Conservation (phyloP, 2,797 vertebrate species). For the Catamblyrhynchus diadema region DNA sequence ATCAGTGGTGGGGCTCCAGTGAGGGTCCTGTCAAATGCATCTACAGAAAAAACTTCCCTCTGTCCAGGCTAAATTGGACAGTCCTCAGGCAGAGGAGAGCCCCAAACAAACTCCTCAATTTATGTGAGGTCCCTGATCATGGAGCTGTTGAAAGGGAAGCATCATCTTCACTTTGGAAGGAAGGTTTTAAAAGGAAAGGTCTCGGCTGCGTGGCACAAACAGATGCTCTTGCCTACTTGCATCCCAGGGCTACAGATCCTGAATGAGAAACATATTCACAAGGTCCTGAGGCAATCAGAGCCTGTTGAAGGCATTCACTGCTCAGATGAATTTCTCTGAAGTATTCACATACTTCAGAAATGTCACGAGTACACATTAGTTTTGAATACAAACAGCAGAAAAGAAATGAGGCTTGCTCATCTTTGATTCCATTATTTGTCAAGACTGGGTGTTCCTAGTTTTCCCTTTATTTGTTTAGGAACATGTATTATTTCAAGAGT, state of each 20-base stretch:
- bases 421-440: not conserved
- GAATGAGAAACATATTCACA: not conserved
- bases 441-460: not conserved
- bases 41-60: not conserved
- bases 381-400: not conserved
- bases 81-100: not conserved
- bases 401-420: not conserved
- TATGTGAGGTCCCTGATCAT: not conserved
- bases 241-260: not conserved
- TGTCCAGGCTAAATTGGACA: not conserved
- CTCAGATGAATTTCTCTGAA: not conserved
- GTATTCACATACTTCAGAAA: not conserved
- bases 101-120: not conserved
- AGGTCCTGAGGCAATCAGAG: not conserved
- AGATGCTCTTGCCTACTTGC: not conserved
- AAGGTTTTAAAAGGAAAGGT: not conserved
- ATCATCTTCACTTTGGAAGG: not conserved
- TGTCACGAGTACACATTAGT: accelerated
- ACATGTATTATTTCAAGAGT: not conserved
- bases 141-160: not conserved
- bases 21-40: not conserved
- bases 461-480: not conserved
- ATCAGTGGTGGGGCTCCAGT: not conserved
- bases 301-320: not conserved
- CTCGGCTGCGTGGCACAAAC: not conserved